Conservation (phyloP, 2,797 vertebrate genomes). For the Yasuhikotakia modesta region DNA sequence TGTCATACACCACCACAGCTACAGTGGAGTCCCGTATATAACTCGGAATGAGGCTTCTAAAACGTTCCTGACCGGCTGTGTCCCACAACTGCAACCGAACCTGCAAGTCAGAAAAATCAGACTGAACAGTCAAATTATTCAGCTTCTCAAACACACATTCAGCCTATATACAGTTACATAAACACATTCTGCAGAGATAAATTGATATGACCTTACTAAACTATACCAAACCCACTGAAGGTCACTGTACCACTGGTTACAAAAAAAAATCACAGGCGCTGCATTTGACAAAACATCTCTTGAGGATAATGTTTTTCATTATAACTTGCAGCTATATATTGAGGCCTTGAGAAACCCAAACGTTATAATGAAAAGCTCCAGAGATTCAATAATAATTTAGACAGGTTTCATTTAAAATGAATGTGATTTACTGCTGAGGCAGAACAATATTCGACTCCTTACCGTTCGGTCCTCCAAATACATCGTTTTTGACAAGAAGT, state of each 20-base stretch:
- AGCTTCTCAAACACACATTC: conserved; percentile 47
- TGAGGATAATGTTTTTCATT: too few relatives aligned
- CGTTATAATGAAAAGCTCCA: background rate
- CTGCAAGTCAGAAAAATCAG: conserved; percentile 70
- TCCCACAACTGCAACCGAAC: conserved; percentile 94
- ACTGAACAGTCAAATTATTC: conserved; percentile 37
- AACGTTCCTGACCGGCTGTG: conserved; percentile 91
- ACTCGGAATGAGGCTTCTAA: conserved; percentile 93
- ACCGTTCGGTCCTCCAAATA: conserved; percentile 91
- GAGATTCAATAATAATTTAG: conserved; percentile 1
- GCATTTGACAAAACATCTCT: too few relatives aligned
- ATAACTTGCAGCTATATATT: too few relatives aligned
- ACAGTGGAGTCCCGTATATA: conserved; percentile 94
- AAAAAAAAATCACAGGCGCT: too few relatives aligned
- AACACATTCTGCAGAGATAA: background rate
- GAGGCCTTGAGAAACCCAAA: too few relatives aligned
- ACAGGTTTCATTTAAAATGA: background rate
- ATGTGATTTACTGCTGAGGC: conserved; percentile 22
- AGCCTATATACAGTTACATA: conserved; percentile 44
- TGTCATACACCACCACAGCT: conserved; percentile 92
- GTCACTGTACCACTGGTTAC: background rate
- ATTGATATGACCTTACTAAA: conserved; percentile 11
- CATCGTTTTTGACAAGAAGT: conserved; percentile 94
- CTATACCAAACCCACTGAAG: conserved; percentile 42
- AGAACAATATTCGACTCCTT: conserved; percentile 58